Conservation (phyloP, 2,113 vertebrate species). For the Lontra canadensis region DNA sequence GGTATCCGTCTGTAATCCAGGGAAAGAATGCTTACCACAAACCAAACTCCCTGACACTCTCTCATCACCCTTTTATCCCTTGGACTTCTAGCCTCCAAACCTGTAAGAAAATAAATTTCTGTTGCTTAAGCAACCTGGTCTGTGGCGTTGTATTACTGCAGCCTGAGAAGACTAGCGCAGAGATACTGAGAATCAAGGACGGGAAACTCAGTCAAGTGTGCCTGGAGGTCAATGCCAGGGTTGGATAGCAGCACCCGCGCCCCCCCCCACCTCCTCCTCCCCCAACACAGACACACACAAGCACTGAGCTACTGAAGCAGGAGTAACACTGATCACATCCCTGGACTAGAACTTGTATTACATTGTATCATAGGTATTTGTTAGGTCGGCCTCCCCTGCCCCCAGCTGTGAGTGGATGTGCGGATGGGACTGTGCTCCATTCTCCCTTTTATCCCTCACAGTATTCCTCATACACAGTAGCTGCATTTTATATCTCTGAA, state of each 20-base stretch:
- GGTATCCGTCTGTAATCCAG: neutral
- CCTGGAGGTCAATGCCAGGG: neutral
- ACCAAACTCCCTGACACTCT: neutral
- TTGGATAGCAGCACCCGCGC: neutral
- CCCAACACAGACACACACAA: neutral
- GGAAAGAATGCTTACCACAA: neutral
- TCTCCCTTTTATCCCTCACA: neutral
- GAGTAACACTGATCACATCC: neutral
- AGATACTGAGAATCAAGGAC: neutral
- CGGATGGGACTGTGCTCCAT: neutral
- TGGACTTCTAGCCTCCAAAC: neutral
- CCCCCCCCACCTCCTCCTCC: rapidly evolving
- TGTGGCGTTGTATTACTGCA: neutral
- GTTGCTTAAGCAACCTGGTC: neutral
- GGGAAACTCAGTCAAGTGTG: neutral
- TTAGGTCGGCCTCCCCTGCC: neutral
- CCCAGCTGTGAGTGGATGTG: neutral
- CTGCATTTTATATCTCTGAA: neutral
- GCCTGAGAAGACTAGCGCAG: neutral
- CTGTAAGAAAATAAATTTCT: neutral
- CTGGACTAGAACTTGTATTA: neutral
- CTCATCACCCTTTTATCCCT: neutral
- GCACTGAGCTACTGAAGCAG: neutral
- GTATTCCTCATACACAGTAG: neutral
- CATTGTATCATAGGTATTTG: neutral